Evolutionary conservation across 2,888 invertebrate genomes (phyloP).

Genomic region (Buathra laborator): DNA sequence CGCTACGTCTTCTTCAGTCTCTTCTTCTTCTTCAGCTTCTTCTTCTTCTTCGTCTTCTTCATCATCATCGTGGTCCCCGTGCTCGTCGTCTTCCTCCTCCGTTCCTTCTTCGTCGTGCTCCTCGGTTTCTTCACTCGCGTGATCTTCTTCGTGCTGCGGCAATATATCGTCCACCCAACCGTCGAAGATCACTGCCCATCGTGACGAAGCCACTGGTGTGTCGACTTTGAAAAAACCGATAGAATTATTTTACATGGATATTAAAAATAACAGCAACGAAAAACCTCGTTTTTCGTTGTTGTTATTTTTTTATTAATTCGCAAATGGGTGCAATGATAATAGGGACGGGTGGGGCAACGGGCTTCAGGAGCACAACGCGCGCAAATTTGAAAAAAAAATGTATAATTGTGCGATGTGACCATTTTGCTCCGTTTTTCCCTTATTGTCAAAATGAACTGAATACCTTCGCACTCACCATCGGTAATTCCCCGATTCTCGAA

Average conservation of each 20-base stretch:
- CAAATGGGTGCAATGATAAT: no score
- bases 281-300: no score
- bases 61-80: slow-evolving; percentile 85
- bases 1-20: slow-evolving; percentile 81
- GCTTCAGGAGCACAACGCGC: no score
- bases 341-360: no score
- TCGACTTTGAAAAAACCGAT: slow-evolving; percentile 85
- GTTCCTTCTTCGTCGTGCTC: slow-evolving; percentile 86
- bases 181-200: slow-evolving; percentile 91
- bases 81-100: slow-evolving; percentile 86
- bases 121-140: slow-evolving; percentile 82
- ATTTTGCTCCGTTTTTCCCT: no score
- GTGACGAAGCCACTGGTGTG: slow-evolving; percentile 88
- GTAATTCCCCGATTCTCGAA: slow-evolving; percentile 92
- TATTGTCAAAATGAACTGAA: not conserved
- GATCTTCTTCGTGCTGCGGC: slow-evolving; percentile 82
- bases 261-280: not conserved
- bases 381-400: no score
- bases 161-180: slow-evolving; percentile 91
- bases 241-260: slow-evolving; percentile 1
- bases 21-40: slow-evolving; percentile 76
- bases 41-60: slow-evolving; percentile 77
- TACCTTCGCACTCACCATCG: slow-evolving; percentile 88
- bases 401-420: no score
- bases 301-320: no score